Percentiles rank a stretch among this genome's conserved stretches.
phyloP scores from a whole-genome alignment of 2,797 vertebrate species.

The Enoplosus armatus region DNA sequence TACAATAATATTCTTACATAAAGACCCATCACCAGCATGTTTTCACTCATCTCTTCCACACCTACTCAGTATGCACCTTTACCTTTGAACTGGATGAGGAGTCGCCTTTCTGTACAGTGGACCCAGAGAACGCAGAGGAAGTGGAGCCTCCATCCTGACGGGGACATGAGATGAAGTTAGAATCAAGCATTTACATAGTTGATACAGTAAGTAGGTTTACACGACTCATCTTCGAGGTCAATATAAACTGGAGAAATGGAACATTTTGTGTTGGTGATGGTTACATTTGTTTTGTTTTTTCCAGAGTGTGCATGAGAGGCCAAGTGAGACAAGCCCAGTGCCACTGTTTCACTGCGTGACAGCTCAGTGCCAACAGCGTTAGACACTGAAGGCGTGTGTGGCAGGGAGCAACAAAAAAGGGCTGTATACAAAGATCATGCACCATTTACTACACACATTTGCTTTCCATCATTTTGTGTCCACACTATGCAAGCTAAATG shows the following conservation, averaged over 20 bases:
- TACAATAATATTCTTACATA: not conserved
- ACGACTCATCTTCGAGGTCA: too few relatives aligned
- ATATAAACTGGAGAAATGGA: too few relatives aligned
- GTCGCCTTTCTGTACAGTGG: conserved; percentile 73
- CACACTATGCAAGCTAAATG: not conserved
- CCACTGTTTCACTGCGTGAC: too few relatives aligned
- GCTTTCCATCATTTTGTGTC: not conserved
- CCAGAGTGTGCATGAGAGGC: not conserved
- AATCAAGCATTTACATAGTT: not conserved
- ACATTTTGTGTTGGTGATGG: not conserved
- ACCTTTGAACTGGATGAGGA: conserved; percentile 82
- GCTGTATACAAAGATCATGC: not conserved
- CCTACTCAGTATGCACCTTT: not conserved
- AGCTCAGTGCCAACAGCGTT: not conserved
- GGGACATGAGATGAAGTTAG: not conserved
- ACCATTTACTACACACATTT: not conserved
- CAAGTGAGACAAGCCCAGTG: too few relatives aligned
- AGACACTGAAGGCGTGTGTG: too few relatives aligned
- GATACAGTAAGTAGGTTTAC: too few relatives aligned
- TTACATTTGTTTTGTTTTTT: not conserved
- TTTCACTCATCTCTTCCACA: not conserved
- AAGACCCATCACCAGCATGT: not conserved
- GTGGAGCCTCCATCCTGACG: conserved; percentile 72
- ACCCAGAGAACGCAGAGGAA: conserved; percentile 81
- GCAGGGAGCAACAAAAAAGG: not conserved